Conservation (phyloP, 92 coral and sea anemone species). For the Palythoa caribaeorum region DNA sequence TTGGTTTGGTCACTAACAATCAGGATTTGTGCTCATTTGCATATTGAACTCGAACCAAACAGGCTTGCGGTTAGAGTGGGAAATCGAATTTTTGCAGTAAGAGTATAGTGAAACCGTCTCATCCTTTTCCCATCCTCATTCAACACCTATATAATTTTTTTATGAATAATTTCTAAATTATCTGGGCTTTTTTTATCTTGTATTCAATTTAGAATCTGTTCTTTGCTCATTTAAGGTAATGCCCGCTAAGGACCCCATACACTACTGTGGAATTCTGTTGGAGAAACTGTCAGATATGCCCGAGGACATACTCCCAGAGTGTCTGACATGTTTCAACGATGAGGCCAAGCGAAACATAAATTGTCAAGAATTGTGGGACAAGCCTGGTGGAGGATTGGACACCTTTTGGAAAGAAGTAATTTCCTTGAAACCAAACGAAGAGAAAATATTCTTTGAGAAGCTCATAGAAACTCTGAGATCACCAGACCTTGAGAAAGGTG, state of each 20-base stretch:
- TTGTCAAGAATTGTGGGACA: background rate
- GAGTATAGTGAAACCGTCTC: no score
- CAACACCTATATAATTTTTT: no score
- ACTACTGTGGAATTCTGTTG: constrained; percentile 30
- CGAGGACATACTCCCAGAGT: background rate
- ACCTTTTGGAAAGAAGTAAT: constrained; percentile 17
- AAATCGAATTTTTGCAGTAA: no score
- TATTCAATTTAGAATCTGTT: no score
- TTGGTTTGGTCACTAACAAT: no score
- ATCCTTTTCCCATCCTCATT: no score
- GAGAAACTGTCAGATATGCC: constrained; percentile 20
- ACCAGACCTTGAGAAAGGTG: background rate
- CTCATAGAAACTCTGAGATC: background rate
- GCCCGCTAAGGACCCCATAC: background rate
- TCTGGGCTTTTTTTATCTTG: no score
- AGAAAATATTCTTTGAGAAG: background rate
- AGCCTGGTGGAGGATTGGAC: background rate
- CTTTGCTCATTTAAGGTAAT: background rate
- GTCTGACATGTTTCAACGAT: background rate
- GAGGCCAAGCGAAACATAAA: background rate
- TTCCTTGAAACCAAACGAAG: background rate
- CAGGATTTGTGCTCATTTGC: no score
- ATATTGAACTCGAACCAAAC: no score
- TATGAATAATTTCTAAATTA: no score
- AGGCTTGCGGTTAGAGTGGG: no score